Evolutionary conservation across 1,140 invertebrate genomes (phyloP).

Genomic region (Pinna nobilis): DNA sequence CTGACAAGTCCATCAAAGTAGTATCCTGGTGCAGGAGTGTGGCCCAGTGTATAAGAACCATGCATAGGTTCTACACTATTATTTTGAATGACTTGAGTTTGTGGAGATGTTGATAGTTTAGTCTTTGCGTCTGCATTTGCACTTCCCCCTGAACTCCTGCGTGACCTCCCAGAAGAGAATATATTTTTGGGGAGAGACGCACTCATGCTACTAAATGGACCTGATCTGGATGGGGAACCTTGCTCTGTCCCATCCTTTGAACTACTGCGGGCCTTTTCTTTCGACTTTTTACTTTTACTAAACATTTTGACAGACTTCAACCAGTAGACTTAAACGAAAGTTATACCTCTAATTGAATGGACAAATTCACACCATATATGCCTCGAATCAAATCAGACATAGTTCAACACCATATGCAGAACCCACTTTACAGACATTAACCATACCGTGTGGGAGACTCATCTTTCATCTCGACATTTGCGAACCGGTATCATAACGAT

Average conservation of each 20-base stretch:
- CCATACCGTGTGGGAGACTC: no score
- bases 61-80: conserved; percentile 6
- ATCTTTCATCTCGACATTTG: no score
- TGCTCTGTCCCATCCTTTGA: neutral
- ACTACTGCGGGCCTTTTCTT: conserved; percentile 2
- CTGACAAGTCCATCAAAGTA: conserved; percentile 1
- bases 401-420: neutral
- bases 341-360: neutral
- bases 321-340: conserved; percentile 5
- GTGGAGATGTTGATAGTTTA: neutral
- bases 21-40: conserved; percentile 17
- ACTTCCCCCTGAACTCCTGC: conserved; percentile 19
- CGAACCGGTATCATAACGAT: no score
- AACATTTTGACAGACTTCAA: conserved; percentile 32
- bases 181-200: conserved; percentile 54
- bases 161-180: conserved; percentile 36
- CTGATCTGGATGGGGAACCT: neutral
- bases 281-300: conserved; percentile 32
- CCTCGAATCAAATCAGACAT: conserved; percentile 3
- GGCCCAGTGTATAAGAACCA: conserved; percentile 18
- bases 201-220: conserved; percentile 21
- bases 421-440: neutral
- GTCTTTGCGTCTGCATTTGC: neutral
- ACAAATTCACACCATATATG: conserved; percentile 4
- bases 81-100: neutral